A percentile compares a stretch with the other conserved stretches of the same genome.
phyloP scores from a whole-genome alignment of 2,113 vertebrate species.

The Xiphophorus couchianus region DNA sequence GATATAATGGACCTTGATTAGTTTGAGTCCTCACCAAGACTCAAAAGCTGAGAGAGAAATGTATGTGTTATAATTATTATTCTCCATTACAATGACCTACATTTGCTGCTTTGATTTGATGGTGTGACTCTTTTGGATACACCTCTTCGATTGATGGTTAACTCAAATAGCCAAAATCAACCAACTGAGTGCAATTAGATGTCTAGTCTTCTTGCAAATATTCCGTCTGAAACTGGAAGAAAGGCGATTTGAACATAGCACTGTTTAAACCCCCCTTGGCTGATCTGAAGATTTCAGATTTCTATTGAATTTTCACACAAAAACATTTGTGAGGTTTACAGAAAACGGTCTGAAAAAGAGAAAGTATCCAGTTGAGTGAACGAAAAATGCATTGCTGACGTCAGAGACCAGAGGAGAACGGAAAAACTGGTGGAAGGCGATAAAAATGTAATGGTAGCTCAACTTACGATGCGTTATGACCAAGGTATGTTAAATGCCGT shows the following conservation, averaged over 20 bases:
- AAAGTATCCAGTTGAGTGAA: neutral
- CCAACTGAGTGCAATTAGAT: neutral
- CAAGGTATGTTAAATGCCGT: no score
- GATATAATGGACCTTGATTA: neutral
- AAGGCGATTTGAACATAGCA: neutral
- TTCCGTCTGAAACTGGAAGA: neutral
- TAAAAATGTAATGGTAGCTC: no score
- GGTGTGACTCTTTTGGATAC: no score
- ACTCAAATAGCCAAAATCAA: neutral
- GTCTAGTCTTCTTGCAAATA: neutral
- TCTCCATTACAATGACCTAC: neutral
- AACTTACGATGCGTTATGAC: no score
- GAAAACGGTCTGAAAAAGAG: neutral
- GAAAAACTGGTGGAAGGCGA: no score
- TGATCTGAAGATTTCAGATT: neutral
- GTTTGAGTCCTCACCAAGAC: neutral
- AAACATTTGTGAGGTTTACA: neutral
- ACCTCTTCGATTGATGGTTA: no score
- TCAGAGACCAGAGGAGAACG: no score
- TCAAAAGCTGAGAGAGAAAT: neutral
- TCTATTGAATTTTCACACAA: neutral
- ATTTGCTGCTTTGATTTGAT: neutral
- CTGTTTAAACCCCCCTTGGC: no score
- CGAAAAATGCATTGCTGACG: no score
- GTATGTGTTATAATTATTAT: neutral